Base-by-base conservation (phyloP, 2,888 invertebrate genomes). In the Pollenia amentaria region DNA sequence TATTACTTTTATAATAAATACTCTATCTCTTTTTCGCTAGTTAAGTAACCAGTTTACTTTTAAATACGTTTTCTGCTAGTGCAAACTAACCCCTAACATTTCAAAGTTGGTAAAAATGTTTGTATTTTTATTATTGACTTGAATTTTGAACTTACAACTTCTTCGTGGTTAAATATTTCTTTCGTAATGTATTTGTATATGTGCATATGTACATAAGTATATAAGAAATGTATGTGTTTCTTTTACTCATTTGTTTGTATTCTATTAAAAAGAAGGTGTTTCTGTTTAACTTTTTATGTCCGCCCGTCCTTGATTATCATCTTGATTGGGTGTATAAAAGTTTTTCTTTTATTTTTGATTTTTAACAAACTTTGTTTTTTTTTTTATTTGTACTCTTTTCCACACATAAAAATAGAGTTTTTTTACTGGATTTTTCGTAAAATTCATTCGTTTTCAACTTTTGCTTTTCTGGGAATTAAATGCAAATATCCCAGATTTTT, bases 211-310 rank as follows among this genome's bases (percentile, higher is more conserved):
- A 14, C 8, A 38, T 57, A 69, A 42, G 67, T 65, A 6, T 29
- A 29, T 29, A 73, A 65, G 42, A 57, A 78, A 51, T 57, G 16
- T 57, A 70, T 83, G 64, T 77, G 12, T 21, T 21, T 21, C 62
- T 42, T 51, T 60, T 16, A 2, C 18, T 64, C 29, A 29, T 65
- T 72, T 72, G 48, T 78, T 78, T 85, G 81, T 53, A 64, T 84
- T 80, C n/a, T 57, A 75, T 51, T 72, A 53, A 44, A 57, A 60
- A 55, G 72, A 87, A 87, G 87, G 87, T 85, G 87, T 87, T 87
- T 85, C 87, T 82, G 82, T 78, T 87, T 87, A 85, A 85, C 82
- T 85, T 82, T 87, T 76, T n/a, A 82, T 64, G 76, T 65, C 85
- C 85, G 82, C 87, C 85, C 73, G 60, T 79, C 79, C 85, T 82